Base-by-base conservation (phyloP, 2,888 invertebrate species). In the Brachypterus glaber region DNA sequence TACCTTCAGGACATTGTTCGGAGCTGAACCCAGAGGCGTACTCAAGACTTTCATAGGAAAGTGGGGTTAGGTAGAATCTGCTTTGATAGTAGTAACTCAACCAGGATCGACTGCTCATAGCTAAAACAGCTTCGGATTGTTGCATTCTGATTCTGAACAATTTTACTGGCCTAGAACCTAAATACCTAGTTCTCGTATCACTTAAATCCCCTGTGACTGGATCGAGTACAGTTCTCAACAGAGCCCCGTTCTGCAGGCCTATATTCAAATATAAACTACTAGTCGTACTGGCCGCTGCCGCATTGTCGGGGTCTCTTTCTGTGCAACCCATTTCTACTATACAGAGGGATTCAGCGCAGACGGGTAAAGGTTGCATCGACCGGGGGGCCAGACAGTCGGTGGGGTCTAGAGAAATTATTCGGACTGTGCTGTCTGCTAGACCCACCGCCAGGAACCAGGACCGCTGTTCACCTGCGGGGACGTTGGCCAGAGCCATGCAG, bases 1-100 rank as follows among this genome's bases (percentile, higher is more conserved):
- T 93, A 49, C 98, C 98, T 66, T 98, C 98, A 1, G 95, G 92
- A 71, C 98, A 99, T 66, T 99, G 98, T 66, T 98, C 97, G 0
- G 85, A 85, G 61, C 80, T 80, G 64, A 99, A 98, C 2, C 96
- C 96, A 1, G 96, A 92, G 0, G 98, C 97, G 67, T 91, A 96
- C 62, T 98, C 98, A 39, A 98, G 68, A 39, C 91, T 86, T 64
- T 96, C 96, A 59, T 98, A 98, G 0, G 95, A 95, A 1, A 96
- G 67, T 0, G 96, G 96, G 0, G 96, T 96, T 31, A 97, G 70
- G 64, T 96, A 95, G 57, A 92, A 92, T 35, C 89, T 76, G 67
- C 91, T 96, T 65, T 99, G 98, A 64, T 97, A 95, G 57, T 92
- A 92, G 62, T 98, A 99, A 57, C 95, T 93, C 15, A 98, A 71